Conservation (phyloP, 2,888 invertebrate genomes). For the Habroteleia sp. region DNA sequence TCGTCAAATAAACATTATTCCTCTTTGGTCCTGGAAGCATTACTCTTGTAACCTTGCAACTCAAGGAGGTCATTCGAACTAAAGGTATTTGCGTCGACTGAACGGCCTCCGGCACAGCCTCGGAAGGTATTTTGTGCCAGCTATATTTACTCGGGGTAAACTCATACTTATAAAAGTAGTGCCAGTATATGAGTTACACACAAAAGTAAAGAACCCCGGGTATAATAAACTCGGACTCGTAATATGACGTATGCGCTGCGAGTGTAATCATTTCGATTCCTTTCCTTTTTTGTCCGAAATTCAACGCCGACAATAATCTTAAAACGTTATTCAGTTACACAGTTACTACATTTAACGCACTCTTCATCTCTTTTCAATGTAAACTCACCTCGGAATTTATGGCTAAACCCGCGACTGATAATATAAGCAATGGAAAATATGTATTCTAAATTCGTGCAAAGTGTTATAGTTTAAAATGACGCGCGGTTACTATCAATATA, state of each 20-base stretch:
- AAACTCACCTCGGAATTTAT: background rate
- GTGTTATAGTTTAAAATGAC: no score
- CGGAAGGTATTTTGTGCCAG: slow-evolving; percentile 74
- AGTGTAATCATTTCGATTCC: slow-evolving; percentile 34
- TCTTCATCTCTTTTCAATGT: background rate
- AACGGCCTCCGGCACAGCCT: slow-evolving; percentile 75
- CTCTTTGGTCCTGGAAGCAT: slow-evolving; percentile 49
- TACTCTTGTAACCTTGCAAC: slow-evolving; percentile 56
- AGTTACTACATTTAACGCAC: no score
- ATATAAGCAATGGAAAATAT: no score
- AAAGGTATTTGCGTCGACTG: slow-evolving; percentile 69
- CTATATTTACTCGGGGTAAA: slow-evolving; percentile 74
- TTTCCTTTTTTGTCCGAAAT: slow-evolving; percentile 31
- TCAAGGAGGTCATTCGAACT: slow-evolving; percentile 55
- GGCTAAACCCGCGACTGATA: no score
- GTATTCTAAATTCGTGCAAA: no score
- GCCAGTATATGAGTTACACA: slow-evolving; percentile 29
- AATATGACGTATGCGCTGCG: slow-evolving; percentile 33
- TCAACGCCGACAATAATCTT: slow-evolving; percentile 34
- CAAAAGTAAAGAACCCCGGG: slow-evolving; percentile 48
- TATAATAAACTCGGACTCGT: slow-evolving; percentile 41
- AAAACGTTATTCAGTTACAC: slow-evolving; percentile 49
- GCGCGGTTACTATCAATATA: no score
- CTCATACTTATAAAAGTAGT: slow-evolving; percentile 64
- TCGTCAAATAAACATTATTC: slow-evolving; percentile 46